Conservation (phyloP, 2,888 invertebrate genomes). For the Microctonus aethiopoides region DNA sequence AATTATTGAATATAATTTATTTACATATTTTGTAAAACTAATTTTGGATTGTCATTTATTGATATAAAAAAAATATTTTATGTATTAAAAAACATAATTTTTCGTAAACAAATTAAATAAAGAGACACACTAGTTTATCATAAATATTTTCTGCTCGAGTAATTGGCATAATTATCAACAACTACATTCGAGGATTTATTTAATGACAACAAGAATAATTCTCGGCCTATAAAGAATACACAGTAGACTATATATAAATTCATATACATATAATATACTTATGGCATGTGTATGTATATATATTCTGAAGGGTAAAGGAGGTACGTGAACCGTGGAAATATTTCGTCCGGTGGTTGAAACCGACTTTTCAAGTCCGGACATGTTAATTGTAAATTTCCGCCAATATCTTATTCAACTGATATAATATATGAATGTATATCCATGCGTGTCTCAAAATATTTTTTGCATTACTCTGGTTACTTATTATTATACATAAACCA, state of each 20-base stretch:
- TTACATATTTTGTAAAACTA: too few relatives aligned
- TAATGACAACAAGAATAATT: background rate
- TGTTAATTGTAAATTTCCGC: slow-evolving; percentile 66
- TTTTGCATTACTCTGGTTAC: background rate
- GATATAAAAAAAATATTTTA: too few relatives aligned
- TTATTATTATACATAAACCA: too few relatives aligned
- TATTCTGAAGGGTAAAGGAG: slow-evolving; percentile 42
- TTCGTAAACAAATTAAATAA: too few relatives aligned
- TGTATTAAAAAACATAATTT: too few relatives aligned
- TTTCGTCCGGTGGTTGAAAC: slow-evolving; percentile 58
- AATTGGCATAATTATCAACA: background rate
- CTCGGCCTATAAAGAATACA: slow-evolving; percentile 5
- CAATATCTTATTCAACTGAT: slow-evolving; percentile 26
- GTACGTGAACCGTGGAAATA: slow-evolving; percentile 66
- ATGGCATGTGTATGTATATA: slow-evolving; percentile 12
- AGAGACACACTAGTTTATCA: too few relatives aligned
- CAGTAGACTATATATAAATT: background rate
- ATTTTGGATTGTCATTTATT: too few relatives aligned
- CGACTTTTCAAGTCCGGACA: slow-evolving; percentile 59
- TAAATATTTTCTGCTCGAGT: background rate
- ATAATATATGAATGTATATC: background rate
- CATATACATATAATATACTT: too few relatives aligned
- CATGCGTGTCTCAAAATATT: background rate
- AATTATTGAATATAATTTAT: too few relatives aligned
- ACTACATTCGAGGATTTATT: background rate